Percentiles rank a stretch among this genome's conserved stretches.
phyloP scores from a whole-genome alignment of 2,888 invertebrate species.

The Coelopa pilipes region DNA sequence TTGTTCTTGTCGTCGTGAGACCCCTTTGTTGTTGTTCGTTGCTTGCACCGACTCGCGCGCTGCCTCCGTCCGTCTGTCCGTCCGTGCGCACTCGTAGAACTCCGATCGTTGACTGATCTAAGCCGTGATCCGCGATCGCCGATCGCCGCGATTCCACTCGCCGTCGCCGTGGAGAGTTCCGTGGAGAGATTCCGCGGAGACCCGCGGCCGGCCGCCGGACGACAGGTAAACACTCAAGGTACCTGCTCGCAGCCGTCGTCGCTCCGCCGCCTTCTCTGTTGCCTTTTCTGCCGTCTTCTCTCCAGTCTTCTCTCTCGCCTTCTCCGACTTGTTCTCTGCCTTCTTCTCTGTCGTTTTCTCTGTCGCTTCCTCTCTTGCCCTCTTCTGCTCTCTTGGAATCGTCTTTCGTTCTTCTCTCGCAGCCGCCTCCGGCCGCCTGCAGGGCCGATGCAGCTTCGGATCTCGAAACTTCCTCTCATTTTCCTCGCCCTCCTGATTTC shows the following conservation, averaged over 20 bases:
- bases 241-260: not conserved
- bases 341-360: too few relatives aligned
- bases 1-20: not conserved
- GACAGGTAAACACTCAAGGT: slow-evolving; percentile 26
- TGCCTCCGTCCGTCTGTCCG: not conserved
- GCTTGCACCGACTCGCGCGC: not conserved
- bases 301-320: not conserved
- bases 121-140: slow-evolving; percentile 38
- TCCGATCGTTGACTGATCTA: slow-evolving; percentile 57
- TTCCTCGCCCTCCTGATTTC: too few relatives aligned
- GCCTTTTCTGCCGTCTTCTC: not conserved
- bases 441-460: too few relatives aligned
- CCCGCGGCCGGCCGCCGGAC: slow-evolving; percentile 12
- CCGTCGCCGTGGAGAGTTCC: slow-evolving; percentile 39
- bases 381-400: too few relatives aligned
- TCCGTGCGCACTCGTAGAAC: slow-evolving; percentile 51
- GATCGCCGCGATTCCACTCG: slow-evolving; percentile 52
- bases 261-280: not conserved
- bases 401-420: too few relatives aligned
- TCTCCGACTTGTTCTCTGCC: too few relatives aligned
- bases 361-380: too few relatives aligned
- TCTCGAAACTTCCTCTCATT: too few relatives aligned
- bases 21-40: slow-evolving; percentile 10
- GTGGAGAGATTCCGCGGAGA: slow-evolving; percentile 20
- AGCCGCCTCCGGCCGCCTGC: too few relatives aligned